Evolutionary conservation across 2,113 vertebrate genomes (phyloP).

Genomic region (Coregonus clupeaformis): DNA sequence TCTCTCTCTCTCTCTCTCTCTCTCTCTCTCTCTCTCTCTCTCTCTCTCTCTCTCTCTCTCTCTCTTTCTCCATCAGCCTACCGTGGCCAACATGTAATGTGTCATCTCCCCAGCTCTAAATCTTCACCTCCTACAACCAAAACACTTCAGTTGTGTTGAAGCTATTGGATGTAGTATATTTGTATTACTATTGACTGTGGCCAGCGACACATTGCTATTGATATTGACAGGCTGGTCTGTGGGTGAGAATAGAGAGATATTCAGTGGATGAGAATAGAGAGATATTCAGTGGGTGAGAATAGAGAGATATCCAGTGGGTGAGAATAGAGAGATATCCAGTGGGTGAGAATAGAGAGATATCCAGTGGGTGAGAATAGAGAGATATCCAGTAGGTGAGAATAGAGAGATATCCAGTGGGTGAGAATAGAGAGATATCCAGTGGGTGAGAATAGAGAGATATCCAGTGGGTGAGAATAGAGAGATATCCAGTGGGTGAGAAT

Average conservation of each 20-base stretch:
- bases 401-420: too few relatives aligned
- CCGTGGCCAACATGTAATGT: constrained; percentile 34
- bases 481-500: constrained; percentile 7
- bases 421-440: background rate
- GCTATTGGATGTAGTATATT: constrained; percentile 4
- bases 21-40: background rate
- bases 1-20: background rate
- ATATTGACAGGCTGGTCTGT: constrained; percentile 22
- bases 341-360: constrained; percentile 6
- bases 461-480: background rate
- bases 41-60: background rate
- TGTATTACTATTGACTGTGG: constrained; percentile 27
- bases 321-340: background rate
- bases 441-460: constrained; percentile 6
- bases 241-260: constrained; percentile 6
- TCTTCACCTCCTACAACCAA: constrained; percentile 6
- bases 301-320: constrained; percentile 5
- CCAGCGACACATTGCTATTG: constrained; percentile 28
- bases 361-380: background rate
- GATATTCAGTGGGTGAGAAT: constrained; percentile 8
- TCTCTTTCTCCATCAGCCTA: constrained; percentile 22
- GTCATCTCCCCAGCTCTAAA: constrained; percentile 14
- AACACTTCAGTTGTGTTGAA: constrained; percentile 25
- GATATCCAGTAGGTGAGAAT: too few relatives aligned
- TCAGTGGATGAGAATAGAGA: background rate